Conservation (phyloP, 2,888 invertebrate species). For the Drosophila aldrichi region DNA sequence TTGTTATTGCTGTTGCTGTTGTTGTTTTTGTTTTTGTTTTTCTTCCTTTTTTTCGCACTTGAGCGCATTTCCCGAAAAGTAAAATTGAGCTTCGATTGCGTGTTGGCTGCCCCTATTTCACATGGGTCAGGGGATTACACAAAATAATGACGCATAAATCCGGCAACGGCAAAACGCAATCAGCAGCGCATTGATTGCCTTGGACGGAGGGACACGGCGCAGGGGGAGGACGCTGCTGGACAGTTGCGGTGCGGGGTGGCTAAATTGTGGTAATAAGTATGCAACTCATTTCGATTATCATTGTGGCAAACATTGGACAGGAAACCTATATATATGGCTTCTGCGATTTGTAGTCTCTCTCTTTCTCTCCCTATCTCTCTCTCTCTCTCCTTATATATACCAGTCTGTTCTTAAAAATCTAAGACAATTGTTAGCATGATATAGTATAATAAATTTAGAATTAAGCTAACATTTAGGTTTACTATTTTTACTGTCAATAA, state of each 20-base stretch:
- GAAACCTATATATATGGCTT: too few relatives aligned
- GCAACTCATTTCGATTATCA: conserved; percentile 19
- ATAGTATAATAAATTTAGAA: too few relatives aligned
- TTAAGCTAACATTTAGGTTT: too few relatives aligned
- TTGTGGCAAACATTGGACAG: conserved; percentile 1
- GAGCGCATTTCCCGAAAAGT: conserved; percentile 50
- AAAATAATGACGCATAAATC: conserved; percentile 77
- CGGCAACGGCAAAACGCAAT: conserved; percentile 52
- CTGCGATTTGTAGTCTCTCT: too few relatives aligned
- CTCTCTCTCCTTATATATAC: too few relatives aligned
- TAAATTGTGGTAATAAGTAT: conserved; percentile 21
- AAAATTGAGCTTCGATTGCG: conserved; percentile 59
- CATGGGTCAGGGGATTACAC: conserved; percentile 72
- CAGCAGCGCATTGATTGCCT: conserved; percentile 70
- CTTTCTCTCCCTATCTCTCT: too few relatives aligned
- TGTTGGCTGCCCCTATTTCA: conserved; percentile 79
- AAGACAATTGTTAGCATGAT: too few relatives aligned
- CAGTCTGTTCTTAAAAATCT: too few relatives aligned
- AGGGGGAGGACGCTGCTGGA: conserved; percentile 8
- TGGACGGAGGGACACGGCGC: conserved; percentile 1
- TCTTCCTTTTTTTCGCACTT: conserved; percentile 56
- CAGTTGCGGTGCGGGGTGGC: conserved; percentile 19
- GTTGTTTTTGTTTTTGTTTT: conserved; percentile 16
- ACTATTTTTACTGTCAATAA: too few relatives aligned
- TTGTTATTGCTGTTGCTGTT: conserved; percentile 7